Evolutionary conservation across 2,797 vertebrate species (phyloP).

Genomic region (Scyliorhinus canicula): DNA sequence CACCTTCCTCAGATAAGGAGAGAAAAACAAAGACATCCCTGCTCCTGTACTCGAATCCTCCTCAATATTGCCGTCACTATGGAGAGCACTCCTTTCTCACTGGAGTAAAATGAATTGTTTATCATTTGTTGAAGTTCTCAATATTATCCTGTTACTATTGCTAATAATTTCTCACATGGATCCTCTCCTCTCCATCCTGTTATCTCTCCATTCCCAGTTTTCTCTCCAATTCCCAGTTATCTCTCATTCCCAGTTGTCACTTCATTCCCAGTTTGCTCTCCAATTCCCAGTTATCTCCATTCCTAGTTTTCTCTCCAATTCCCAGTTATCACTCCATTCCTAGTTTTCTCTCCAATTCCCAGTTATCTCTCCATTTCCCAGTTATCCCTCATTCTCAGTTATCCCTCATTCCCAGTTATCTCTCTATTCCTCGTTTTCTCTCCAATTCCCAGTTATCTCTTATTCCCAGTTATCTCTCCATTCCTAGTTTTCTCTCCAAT

Average conservation of each 20-base stretch:
- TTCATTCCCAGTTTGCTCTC: not conserved
- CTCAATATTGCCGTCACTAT: not conserved
- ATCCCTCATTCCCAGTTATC: no score
- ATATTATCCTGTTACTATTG: not conserved
- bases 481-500: not conserved
- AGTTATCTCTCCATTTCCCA: not conserved
- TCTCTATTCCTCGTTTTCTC: not conserved
- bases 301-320: not conserved
- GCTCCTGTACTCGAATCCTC: no score
- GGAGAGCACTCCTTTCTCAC: no score
- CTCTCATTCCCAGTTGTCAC: not conserved
- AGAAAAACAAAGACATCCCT: no score
- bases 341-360: not conserved
- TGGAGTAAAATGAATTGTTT: no score
- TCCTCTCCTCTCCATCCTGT: not conserved
- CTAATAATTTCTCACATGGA: no score
- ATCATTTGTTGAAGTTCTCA: not conserved
- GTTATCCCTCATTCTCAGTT: not conserved
- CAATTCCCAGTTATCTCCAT: accelerated
- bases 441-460: no score
- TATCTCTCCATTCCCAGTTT: not conserved
- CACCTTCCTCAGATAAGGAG: no score
- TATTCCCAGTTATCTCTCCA: not conserved
- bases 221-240: no score
- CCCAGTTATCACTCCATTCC: no score